Evolutionary conservation across 2,888 invertebrate genomes (phyloP).

Genomic region (Apotomis betuletana): DNA sequence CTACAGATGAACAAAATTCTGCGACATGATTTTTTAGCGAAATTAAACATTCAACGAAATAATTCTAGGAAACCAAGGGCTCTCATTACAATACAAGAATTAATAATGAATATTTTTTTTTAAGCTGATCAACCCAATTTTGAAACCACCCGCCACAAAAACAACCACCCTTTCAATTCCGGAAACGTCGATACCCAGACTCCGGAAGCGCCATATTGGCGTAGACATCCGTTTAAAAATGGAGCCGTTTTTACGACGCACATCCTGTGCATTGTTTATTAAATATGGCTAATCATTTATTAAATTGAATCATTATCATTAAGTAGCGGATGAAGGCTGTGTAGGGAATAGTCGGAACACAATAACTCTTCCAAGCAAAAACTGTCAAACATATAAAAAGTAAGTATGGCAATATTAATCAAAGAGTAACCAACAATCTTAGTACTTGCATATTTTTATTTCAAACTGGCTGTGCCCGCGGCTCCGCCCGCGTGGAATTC

Average conservation of each 20-base stretch:
- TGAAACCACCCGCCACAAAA: neutral
- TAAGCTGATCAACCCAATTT: neutral
- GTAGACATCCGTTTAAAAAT: constrained; percentile 35
- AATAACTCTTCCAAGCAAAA: no score
- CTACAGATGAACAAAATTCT: no score
- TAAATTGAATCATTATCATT: constrained; percentile 24
- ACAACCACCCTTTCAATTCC: constrained; percentile 2
- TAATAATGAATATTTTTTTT: neutral
- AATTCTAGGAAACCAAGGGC: no score
- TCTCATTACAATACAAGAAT: no score
- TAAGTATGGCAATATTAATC: no score
- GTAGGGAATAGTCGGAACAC: neutral
- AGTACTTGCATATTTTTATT: no score
- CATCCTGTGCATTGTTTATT: constrained; percentile 30
- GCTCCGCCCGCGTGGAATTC: no score
- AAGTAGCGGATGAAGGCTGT: constrained; percentile 17
- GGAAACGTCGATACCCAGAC: constrained; percentile 15
- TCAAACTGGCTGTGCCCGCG: no score
- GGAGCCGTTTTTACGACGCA: constrained; percentile 33
- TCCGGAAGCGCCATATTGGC: constrained; percentile 7
- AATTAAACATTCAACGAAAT: no score
- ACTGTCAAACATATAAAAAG: no score
- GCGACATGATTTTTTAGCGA: no score
- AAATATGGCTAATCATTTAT: constrained; percentile 34
- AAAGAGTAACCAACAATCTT: no score